Percentiles rank a stretch among this genome's conserved stretches.
phyloP scores from a whole-genome alignment of 2,797 vertebrate species.

The Myotis vivesi region DNA sequence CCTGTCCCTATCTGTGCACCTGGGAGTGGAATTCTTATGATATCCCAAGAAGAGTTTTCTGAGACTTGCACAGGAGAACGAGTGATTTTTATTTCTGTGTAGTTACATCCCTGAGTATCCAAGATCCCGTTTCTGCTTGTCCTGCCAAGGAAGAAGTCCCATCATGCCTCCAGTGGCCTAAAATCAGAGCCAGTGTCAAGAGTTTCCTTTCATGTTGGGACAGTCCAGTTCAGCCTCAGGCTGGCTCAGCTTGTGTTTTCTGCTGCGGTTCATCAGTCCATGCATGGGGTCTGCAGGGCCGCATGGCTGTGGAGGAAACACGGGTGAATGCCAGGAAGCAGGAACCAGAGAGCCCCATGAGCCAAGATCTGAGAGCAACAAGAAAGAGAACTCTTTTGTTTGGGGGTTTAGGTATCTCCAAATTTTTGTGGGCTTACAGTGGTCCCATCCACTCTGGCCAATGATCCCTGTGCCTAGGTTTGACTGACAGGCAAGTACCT shows the following conservation, averaged over 20 bases:
- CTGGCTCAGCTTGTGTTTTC: background rate
- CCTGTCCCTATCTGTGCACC: too few species aligned
- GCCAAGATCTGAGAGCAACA: background rate
- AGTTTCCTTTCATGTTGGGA: background rate
- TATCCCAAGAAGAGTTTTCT: too few species aligned
- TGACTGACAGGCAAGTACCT: background rate
- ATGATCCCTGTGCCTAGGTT: background rate
- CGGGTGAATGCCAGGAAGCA: background rate
- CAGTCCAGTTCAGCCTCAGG: background rate
- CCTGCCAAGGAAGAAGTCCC: too few species aligned
- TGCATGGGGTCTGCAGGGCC: background rate
- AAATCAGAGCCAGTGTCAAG: background rate
- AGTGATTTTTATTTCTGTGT: background rate
- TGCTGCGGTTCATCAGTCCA: background rate
- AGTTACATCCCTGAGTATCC: background rate
- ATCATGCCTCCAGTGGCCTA: background rate
- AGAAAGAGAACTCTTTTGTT: background rate
- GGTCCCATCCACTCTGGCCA: background rate
- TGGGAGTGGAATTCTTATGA: too few species aligned
- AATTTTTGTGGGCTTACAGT: background rate
- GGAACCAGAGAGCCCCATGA: background rate
- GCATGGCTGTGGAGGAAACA: background rate
- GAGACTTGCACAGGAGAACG: too few species aligned
- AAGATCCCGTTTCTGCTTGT: background rate
- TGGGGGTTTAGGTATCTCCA: background rate